phyloP scores from a whole-genome alignment of 1,140 invertebrate genomes.

The Sycobia sp. region DNA sequence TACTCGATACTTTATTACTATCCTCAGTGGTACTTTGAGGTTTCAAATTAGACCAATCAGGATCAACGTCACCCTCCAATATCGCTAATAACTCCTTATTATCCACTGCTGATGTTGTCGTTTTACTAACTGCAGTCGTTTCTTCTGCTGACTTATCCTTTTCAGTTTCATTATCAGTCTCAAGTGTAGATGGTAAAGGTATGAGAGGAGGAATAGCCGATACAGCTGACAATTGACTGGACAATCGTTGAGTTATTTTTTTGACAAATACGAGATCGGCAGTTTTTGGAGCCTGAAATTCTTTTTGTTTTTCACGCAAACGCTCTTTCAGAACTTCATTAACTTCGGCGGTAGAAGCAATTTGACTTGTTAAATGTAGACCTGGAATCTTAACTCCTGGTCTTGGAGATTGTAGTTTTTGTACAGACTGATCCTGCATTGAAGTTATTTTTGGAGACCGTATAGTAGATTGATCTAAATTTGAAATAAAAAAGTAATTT shows the following conservation, averaged over 20 bases:
- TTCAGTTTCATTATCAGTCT: background rate
- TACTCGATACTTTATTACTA: slow-evolving; percentile 16
- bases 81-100: slow-evolving; percentile 60
- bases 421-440: slow-evolving; percentile 5
- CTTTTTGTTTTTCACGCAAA: slow-evolving; percentile 54
- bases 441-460: slow-evolving; percentile 14
- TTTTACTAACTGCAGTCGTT: background rate
- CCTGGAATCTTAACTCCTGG: slow-evolving; percentile 44
- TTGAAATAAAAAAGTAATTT: background rate
- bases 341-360: slow-evolving; percentile 54
- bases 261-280: slow-evolving; percentile 61
- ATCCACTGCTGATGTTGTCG: slow-evolving; percentile 44
- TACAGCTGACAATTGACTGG: slow-evolving; percentile 51
- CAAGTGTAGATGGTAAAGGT: slow-evolving; percentile 35
- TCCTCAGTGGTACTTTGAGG: slow-evolving; percentile 45
- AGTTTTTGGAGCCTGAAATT: slow-evolving; percentile 48
- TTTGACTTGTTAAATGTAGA: slow-evolving; percentile 53
- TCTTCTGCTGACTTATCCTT: background rate
- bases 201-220: slow-evolving; percentile 40
- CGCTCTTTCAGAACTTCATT: slow-evolving; percentile 56
- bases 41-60: slow-evolving; percentile 59
- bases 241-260: slow-evolving; percentile 59
- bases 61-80: slow-evolving; percentile 61
- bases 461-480: background rate
- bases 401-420: slow-evolving; percentile 39